phyloP scores from a whole-genome alignment of 2,113 vertebrate genomes.

The Ranitomeya imitator region DNA sequence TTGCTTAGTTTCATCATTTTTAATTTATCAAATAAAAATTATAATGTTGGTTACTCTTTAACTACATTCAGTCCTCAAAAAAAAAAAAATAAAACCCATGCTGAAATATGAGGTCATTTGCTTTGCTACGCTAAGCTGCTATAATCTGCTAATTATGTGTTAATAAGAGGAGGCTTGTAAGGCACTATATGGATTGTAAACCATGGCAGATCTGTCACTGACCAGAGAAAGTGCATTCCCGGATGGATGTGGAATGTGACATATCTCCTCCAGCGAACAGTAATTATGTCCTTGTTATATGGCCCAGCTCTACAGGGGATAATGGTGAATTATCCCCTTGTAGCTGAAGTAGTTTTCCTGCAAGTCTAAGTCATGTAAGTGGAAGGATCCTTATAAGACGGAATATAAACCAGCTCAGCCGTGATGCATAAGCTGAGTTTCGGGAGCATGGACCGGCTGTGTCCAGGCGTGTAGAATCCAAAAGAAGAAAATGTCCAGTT shows the following conservation, averaged over 20 bases:
- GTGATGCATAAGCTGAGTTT: too few species aligned
- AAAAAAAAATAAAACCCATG: background rate
- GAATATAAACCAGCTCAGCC: too few species aligned
- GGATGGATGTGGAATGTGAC: constrained; percentile 22
- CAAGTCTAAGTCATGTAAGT: too few species aligned
- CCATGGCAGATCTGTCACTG: background rate
- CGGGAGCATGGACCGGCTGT: too few species aligned
- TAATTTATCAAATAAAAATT: too few species aligned
- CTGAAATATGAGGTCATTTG: background rate
- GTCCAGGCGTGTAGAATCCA: too few species aligned
- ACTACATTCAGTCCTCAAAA: background rate
- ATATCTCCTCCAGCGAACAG: background rate
- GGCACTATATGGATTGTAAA: background rate
- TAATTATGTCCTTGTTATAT: constrained; percentile 19
- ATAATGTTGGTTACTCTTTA: background rate
- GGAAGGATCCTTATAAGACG: too few species aligned
- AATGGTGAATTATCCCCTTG: background rate
- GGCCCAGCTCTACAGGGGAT: background rate
- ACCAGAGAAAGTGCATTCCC: background rate
- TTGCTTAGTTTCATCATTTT: too few species aligned
- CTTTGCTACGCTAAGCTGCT: background rate
- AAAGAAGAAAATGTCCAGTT: too few species aligned
- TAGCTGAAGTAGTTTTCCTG: constrained; percentile 9
- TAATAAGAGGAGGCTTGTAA: constrained; percentile 17
- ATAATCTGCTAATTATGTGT: background rate